Evolutionary conservation across 2,113 vertebrate species (phyloP).

Genomic region (Oncorhynchus keta): DNA sequence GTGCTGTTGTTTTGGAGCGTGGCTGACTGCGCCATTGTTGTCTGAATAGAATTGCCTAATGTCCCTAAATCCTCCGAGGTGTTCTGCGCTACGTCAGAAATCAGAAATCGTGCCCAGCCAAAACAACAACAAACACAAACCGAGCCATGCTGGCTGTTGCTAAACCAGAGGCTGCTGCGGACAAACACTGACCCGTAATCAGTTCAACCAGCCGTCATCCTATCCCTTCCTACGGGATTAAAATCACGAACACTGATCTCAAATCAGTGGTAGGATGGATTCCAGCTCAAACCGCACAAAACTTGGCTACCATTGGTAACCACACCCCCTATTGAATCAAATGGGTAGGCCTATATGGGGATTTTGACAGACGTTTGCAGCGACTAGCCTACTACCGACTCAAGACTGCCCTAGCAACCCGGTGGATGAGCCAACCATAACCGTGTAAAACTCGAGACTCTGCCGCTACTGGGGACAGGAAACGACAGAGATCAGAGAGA

Average conservation of each 20-base stretch:
- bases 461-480: conserved; percentile 4
- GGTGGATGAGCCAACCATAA: conserved; percentile 46
- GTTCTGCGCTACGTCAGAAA: conserved; percentile 32
- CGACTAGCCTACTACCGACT: conserved; percentile 34
- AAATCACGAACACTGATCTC: background rate
- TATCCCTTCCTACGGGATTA: no score
- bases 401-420: conserved; percentile 65
- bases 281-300: background rate
- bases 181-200: conserved; percentile 35
- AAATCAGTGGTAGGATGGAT: background rate
- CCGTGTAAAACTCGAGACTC: conserved; percentile 8
- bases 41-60: background rate
- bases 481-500: background rate
- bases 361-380: conserved; percentile 38
- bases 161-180: background rate
- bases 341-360: conserved; percentile 3
- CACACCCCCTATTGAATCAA: conserved; percentile 35
- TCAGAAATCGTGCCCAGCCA: conserved; percentile 19
- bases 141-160: conserved; percentile 38
- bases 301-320: background rate
- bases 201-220: background rate
- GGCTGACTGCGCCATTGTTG: background rate
- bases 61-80: background rate
- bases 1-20: no score
- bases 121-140: conserved; percentile 54